Percentiles rank a stretch among this genome's conserved stretches.
Conservation (phyloP, 1,140 invertebrate genomes). For the Dreissena rostriformis region DNA sequence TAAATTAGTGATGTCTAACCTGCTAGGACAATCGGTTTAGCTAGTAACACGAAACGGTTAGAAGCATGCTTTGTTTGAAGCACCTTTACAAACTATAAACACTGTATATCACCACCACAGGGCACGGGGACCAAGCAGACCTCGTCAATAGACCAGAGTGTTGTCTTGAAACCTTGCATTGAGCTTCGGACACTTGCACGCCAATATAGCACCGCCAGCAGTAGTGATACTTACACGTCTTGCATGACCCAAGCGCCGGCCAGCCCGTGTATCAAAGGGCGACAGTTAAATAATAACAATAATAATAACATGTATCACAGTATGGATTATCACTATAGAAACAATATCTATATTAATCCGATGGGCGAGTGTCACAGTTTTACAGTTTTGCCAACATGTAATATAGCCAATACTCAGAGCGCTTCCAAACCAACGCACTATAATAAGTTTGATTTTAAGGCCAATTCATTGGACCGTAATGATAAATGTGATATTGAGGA, state of each 20-base stretch:
- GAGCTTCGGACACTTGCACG: slow-evolving; percentile 87
- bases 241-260: slow-evolving; percentile 93
- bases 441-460: slow-evolving; percentile 1
- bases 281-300: slow-evolving; percentile 29
- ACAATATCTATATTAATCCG: slow-evolving; percentile 96
- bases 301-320: too few species aligned
- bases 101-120: slow-evolving; percentile 39
- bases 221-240: slow-evolving; percentile 94
- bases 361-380: slow-evolving; percentile 83
- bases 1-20: too few species aligned
- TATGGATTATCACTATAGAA: slow-evolving; percentile 63
- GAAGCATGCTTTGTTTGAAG: slow-evolving; percentile 6
- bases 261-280: slow-evolving; percentile 67
- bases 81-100: slow-evolving; percentile 52
- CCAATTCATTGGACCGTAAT: slow-evolving; percentile 18
- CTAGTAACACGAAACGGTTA: too few species aligned
- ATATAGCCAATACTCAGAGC: slow-evolving; percentile 51
- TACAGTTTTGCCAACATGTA: slow-evolving; percentile 43
- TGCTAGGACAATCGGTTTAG: too few species aligned
- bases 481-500: slow-evolving; percentile 36
- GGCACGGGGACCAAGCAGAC: slow-evolving; percentile 4
- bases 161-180: slow-evolving; percentile 86
- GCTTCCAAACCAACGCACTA: slow-evolving; percentile 24
- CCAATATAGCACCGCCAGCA: slow-evolving; percentile 84
- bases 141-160: slow-evolving; percentile 12